phyloP scores from a whole-genome alignment of 2,888 invertebrate genomes.

The Zele albiditarsus region DNA sequence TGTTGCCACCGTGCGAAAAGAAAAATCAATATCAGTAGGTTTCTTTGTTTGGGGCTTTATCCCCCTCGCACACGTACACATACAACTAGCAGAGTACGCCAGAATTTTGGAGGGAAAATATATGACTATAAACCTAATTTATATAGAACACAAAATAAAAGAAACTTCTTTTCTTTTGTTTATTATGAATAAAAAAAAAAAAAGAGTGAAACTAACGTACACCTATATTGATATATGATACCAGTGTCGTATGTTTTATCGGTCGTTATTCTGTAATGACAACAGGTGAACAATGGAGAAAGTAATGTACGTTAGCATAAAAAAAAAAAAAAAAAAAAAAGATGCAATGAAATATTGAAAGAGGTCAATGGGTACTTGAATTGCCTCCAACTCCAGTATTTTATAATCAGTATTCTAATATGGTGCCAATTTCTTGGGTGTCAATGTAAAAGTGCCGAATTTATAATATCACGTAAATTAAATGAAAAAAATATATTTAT shows the following conservation, averaged over 20 bases:
- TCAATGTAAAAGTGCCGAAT: too few relatives aligned
- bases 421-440: too few relatives aligned
- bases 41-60: conserved; percentile 62
- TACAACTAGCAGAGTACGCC: conserved; percentile 40
- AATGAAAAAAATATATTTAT: too few relatives aligned
- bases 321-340: background rate
- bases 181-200: background rate
- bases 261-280: conserved; percentile 4
- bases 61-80: conserved; percentile 31
- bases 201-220: background rate
- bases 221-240: background rate
- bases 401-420: background rate
- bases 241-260: background rate
- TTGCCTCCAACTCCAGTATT: background rate
- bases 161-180: background rate
- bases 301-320: background rate
- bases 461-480: too few relatives aligned
- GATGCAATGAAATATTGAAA: background rate
- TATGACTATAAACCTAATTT: conserved; percentile 20
- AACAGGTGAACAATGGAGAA: conserved; percentile 2
- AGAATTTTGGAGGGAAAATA: conserved; percentile 63
- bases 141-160: background rate
- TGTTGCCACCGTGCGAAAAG: conserved; percentile 61
- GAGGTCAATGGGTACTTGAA: background rate
- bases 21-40: conserved; percentile 68